Conservation (phyloP, 2,113 vertebrate genomes). For the Eurystomus gularis region DNA sequence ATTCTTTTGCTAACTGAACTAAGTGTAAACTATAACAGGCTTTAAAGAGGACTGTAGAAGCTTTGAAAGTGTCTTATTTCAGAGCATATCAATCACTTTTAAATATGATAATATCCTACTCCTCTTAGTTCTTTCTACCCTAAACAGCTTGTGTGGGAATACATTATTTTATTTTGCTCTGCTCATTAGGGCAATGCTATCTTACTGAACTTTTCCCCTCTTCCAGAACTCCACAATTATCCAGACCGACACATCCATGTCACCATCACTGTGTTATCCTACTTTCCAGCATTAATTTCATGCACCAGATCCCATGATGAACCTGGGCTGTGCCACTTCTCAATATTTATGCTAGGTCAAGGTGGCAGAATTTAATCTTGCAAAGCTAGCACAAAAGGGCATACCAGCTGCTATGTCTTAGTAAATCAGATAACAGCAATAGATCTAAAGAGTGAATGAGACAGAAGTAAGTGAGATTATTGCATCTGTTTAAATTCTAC, state of each 20-base stretch:
- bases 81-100: not conserved
- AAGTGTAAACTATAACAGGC: not conserved
- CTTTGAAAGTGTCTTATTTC: not conserved
- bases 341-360: constrained; percentile 53
- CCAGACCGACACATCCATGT: constrained; percentile 22
- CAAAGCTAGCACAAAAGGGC: constrained; percentile 37
- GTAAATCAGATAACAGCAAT: constrained; percentile 59
- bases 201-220: constrained; percentile 58
- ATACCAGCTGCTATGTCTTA: constrained; percentile 44
- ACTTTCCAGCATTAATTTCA: constrained; percentile 64
- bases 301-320: constrained; percentile 54
- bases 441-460: constrained; percentile 58
- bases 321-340: constrained; percentile 19
- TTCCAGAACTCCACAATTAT: constrained; percentile 51
- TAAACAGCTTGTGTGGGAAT: not conserved
- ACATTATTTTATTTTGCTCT: not conserved
- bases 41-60: not conserved
- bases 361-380: constrained; percentile 65
- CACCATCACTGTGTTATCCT: constrained; percentile 43
- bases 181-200: not conserved
- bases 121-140: not conserved
- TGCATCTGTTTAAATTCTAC: constrained; percentile 20
- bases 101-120: not conserved
- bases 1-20: not conserved
- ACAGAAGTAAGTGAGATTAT: constrained; percentile 43